Conservation (phyloP, 1,140 invertebrate species). For the Melanaphis sacchari region DNA sequence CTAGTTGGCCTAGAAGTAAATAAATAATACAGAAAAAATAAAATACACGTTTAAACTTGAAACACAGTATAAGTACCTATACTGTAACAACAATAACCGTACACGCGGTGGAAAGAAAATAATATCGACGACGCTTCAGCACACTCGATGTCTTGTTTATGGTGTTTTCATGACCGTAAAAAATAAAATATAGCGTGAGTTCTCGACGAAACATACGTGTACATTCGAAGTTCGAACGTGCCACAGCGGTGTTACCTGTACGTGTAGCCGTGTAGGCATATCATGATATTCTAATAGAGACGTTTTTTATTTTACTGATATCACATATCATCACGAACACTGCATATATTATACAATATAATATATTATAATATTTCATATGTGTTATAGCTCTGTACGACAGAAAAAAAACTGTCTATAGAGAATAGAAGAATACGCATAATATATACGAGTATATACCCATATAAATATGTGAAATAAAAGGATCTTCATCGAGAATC, state of each 20-base stretch:
- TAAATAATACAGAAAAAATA: not conserved
- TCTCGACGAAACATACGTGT: not conserved
- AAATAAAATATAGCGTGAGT: not conserved
- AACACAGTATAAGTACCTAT: not conserved
- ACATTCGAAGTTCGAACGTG: not conserved
- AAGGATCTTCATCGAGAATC: not conserved
- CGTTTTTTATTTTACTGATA: not conserved
- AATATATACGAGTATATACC: too few relatives aligned
- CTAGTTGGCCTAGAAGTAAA: constrained; percentile 40
- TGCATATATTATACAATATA: not conserved
- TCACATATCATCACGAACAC: not conserved
- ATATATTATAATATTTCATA: not conserved
- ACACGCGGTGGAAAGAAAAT: not conserved
- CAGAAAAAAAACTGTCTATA: not conserved
- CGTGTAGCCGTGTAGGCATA: not conserved
- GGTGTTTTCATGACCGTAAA: not conserved
- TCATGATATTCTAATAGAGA: not conserved
- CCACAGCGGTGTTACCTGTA: not conserved
- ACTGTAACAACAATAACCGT: not conserved
- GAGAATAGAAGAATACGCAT: not conserved
- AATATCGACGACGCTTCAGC: not conserved
- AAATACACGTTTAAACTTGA: not conserved
- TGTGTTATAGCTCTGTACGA: not conserved
- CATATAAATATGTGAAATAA: not conserved
- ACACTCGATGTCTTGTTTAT: not conserved